Evolutionary conservation across 30 jellyfish, hydroid and myxozoan species (phyloP).

Genomic region (Aurelia coerulea): DNA sequence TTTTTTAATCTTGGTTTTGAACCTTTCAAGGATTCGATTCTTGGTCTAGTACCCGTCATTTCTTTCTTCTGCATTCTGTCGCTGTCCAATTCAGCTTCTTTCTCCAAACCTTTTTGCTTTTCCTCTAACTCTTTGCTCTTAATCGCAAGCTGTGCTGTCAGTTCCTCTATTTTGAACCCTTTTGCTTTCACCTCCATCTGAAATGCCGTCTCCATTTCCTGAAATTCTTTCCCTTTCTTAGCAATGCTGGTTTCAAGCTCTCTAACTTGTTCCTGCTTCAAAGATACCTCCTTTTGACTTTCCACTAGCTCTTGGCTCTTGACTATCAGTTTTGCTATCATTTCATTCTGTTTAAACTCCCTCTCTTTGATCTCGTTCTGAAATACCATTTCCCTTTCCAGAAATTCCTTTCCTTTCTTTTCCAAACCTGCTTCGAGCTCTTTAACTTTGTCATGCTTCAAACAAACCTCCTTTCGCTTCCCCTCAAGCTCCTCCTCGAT

Average conservation of each 20-base stretch:
- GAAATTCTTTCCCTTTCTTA: not conserved
- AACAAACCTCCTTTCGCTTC: too few relatives aligned
- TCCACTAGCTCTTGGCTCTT: not conserved
- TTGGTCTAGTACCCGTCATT: not conserved
- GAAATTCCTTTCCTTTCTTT: too few relatives aligned
- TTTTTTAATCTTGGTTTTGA: not conserved
- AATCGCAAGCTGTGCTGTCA: not conserved
- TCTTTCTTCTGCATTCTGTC: slow-evolving; percentile 1
- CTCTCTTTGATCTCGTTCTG: slow-evolving; percentile 30
- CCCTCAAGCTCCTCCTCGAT: not conserved
- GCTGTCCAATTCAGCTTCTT: not conserved
- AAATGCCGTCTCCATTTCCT: not conserved
- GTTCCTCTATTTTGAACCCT: not conserved
- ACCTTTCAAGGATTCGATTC: slow-evolving; percentile 10
- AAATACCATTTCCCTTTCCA: slow-evolving; percentile 7
- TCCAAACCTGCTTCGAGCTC: too few relatives aligned
- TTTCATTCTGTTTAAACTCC: too few relatives aligned
- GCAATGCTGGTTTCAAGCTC: not conserved
- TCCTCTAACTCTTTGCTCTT: not conserved
- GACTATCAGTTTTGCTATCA: not conserved
- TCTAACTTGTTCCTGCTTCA: not conserved
- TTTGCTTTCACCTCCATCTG: too few relatives aligned
- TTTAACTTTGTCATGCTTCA: too few relatives aligned
- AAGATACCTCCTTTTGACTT: not conserved
- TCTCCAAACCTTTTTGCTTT: not conserved